Evolutionary conservation across 1,140 invertebrate genomes (phyloP).

Genomic region (Belonocnema kinseyi): DNA sequence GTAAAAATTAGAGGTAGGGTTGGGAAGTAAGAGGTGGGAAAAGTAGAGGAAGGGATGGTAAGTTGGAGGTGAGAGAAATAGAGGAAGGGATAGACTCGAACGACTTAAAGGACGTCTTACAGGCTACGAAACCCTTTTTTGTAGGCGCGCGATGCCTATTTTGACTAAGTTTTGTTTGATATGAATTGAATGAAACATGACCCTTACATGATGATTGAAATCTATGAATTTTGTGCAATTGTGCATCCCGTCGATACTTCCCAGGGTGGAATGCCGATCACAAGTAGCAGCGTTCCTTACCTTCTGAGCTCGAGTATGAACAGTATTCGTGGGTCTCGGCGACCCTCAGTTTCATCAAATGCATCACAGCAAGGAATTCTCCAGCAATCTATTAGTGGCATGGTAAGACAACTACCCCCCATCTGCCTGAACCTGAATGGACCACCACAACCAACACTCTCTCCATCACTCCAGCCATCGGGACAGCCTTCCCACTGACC

Average conservation of each 20-base stretch:
- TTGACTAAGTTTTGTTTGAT: no score
- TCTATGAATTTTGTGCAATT: background rate
- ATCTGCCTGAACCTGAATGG: conserved; percentile 80
- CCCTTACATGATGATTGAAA: background rate
- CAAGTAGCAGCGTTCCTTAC: conserved; percentile 90
- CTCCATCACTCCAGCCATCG: conserved; percentile 79
- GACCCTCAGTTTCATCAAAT: conserved; percentile 79
- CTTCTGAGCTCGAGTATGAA: conserved; percentile 88
- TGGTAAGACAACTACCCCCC: conserved; percentile 88
- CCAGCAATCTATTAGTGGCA: conserved; percentile 89
- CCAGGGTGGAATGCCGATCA: conserved; percentile 91
- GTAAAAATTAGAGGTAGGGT: no score
- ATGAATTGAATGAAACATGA: background rate
- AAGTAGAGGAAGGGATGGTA: no score
- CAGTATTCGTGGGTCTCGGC: conserved; percentile 83
- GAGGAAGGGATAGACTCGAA: no score
- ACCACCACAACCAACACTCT: conserved; percentile 76
- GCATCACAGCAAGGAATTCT: conserved; percentile 82
- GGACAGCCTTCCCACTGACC: conserved; percentile 80
- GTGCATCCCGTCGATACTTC: background rate
- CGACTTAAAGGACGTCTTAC: no score
- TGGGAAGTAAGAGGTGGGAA: no score
- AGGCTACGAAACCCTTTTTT: no score
- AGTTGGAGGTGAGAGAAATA: no score
- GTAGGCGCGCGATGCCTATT: no score